phyloP scores from a whole-genome alignment of 2,113 vertebrate species.

The Azemiops feae region DNA sequence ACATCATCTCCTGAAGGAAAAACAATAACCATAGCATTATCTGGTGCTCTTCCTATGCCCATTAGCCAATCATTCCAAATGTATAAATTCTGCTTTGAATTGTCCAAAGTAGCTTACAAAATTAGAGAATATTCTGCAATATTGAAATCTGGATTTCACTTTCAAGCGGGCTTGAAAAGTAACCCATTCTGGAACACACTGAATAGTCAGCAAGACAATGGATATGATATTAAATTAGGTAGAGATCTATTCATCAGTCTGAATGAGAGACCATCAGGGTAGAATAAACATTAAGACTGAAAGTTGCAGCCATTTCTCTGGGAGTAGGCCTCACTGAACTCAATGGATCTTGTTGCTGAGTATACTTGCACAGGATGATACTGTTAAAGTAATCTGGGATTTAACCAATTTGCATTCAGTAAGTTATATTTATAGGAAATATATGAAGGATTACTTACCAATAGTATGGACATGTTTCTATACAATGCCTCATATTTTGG shows the following conservation, averaged over 20 bases:
- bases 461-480: background rate
- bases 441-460: background rate
- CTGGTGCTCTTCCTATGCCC: background rate
- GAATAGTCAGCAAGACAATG: background rate
- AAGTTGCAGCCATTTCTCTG: background rate
- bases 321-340: background rate
- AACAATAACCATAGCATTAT: background rate
- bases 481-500: background rate
- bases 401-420: background rate
- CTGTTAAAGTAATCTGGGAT: background rate
- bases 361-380: background rate
- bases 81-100: background rate
- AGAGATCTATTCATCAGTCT: background rate
- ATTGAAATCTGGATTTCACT: background rate
- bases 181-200: background rate
- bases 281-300: background rate
- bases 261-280: background rate
- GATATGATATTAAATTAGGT: no score
- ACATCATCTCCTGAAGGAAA: background rate
- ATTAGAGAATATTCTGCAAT: background rate
- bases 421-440: background rate
- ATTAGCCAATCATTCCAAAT: background rate
- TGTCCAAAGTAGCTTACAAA: background rate
- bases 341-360: background rate
- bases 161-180: background rate